Percentiles rank a stretch among this genome's conserved stretches.
Conservation (phyloP, 2,888 invertebrate genomes). For the Microctonus brassicae region DNA sequence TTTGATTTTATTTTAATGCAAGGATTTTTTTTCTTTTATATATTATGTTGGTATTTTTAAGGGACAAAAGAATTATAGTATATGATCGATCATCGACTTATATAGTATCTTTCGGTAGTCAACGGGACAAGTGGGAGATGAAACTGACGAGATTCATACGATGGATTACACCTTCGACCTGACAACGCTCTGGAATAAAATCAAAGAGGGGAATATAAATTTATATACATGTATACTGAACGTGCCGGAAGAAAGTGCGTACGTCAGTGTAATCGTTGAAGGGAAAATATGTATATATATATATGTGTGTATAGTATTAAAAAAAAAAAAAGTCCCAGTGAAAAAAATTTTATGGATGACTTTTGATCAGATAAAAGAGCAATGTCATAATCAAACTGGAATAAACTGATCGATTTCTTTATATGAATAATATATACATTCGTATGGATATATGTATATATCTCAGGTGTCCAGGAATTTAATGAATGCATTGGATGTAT, state of each 20-base stretch:
- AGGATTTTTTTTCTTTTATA: no score
- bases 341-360: constrained; percentile 24
- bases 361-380: constrained; percentile 48
- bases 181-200: constrained; percentile 18
- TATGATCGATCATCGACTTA: not conserved
- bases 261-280: constrained; percentile 38
- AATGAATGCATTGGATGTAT: not conserved
- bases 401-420: constrained; percentile 20
- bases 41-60: no score
- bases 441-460: no score
- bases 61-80: not conserved
- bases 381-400: constrained; percentile 47
- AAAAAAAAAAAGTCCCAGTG: constrained; percentile 23
- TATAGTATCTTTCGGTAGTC: constrained; percentile 1
- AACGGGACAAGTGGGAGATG: constrained; percentile 9
- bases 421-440: not conserved
- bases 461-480: constrained; percentile 30
- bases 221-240: not conserved
- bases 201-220: not conserved
- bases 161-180: constrained; percentile 29
- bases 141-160: constrained; percentile 6
- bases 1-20: not conserved
- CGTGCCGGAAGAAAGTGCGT: constrained; percentile 44
- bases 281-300: constrained; percentile 6
- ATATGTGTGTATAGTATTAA: no score